Percentiles rank a stretch among this genome's conserved stretches.
Evolutionary conservation across 2,113 vertebrate genomes (phyloP).

Genomic region (Semicossyphus pulcher): DNA sequence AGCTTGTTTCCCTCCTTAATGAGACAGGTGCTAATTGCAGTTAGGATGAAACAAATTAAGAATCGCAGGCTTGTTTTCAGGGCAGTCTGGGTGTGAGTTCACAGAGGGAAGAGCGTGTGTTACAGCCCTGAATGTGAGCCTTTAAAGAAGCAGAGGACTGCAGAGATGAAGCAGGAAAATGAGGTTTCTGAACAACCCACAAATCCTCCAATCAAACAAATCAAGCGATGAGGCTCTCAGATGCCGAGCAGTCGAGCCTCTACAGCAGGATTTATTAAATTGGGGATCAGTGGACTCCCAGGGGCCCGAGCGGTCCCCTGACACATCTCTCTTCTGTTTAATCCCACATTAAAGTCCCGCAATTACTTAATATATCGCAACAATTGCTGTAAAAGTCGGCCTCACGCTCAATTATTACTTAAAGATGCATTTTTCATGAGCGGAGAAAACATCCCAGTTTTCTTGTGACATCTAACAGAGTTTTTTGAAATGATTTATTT

Average conservation of each 20-base stretch:
- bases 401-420: background rate
- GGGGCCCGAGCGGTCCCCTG: background rate
- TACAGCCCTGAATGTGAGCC: background rate
- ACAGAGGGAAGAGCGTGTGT: background rate
- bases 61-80: conserved; percentile 6
- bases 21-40: conserved; percentile 25
- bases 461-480: background rate
- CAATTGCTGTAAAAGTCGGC: too few relatives aligned
- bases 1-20: background rate
- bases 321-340: background rate
- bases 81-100: conserved; percentile 3
- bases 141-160: background rate
- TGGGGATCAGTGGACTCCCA: conserved; percentile 20
- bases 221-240: conserved; percentile 7
- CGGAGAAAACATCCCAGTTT: background rate
- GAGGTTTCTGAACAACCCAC: conserved; percentile 25
- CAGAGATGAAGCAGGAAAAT: conserved; percentile 10
- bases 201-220: conserved; percentile 26
- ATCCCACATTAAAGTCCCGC: background rate
- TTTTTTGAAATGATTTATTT: background rate
- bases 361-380: background rate
- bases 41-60: conserved; percentile 16
- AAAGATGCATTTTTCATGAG: background rate
- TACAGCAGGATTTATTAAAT: conserved; percentile 12
- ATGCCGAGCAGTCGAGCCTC: conserved; percentile 6